phyloP scores from a whole-genome alignment of 2,113 vertebrate species.

The Zosterops japonicus region DNA sequence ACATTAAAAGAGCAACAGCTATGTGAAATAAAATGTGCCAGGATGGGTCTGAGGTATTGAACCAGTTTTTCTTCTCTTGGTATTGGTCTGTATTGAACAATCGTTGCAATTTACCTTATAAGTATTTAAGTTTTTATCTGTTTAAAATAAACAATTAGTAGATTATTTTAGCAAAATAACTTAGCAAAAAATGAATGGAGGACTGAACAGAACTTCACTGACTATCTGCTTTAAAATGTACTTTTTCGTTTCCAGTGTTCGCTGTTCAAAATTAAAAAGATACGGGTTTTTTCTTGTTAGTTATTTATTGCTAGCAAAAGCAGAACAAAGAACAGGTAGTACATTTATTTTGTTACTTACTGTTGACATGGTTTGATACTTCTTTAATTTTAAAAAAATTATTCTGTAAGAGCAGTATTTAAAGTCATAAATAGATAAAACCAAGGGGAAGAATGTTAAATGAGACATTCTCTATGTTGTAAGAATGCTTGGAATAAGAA shows the following conservation, averaged over 20 bases:
- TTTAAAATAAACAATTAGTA: neutral
- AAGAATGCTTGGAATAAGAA: neutral
- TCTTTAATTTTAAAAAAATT: neutral
- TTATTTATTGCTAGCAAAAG: neutral
- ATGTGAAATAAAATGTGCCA: neutral
- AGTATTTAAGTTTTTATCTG: neutral
- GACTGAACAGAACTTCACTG: neutral
- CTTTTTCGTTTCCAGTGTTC: neutral
- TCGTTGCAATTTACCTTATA: neutral
- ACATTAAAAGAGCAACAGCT: neutral
- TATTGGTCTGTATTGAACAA: neutral
- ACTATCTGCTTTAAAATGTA: neutral
- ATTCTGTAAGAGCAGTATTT: neutral
- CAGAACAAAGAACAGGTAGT: neutral
- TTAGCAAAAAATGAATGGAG: neutral
- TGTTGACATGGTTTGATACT: neutral
- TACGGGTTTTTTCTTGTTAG: neutral
- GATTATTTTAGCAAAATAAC: neutral
- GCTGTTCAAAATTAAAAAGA: neutral
- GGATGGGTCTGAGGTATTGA: neutral
- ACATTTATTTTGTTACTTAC: neutral
- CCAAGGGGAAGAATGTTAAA: neutral
- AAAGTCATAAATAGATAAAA: neutral
- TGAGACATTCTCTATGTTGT: neutral
- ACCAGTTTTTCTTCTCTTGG: neutral